Base-by-base conservation (phyloP, 2,113 vertebrate species). In the Carettochelys insculpta region DNA sequence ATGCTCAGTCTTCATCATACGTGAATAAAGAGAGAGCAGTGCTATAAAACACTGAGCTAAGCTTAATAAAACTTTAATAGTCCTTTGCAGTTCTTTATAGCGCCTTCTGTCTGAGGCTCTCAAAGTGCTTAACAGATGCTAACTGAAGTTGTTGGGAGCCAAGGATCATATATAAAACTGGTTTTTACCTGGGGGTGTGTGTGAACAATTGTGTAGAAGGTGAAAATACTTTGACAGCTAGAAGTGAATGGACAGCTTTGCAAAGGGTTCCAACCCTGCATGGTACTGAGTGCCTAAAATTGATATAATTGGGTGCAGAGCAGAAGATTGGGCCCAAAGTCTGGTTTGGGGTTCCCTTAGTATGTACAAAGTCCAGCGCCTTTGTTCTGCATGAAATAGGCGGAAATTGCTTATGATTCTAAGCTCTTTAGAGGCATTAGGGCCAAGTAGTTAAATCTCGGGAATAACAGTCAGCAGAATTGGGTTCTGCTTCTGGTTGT, bases 151-250 rank as follows among this genome's bases (percentile, higher is more conserved):
- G 13, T 5, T 31, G 8, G 43, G 41, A 7, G 45, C 43, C 2
- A 10, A 24, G 6, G 0, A 3, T 51, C 82, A 11, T 45, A 56
- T 20, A 0, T 8, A 20, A 13, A 83, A 4, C 6, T 11, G 51
- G 29, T 0, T 47, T 6, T 29, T 52, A 25, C 77, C 38, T 14
- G 22, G 65, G 1, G 0, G 0, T 0, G 43, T 5, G 45, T 3
- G 9, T 43, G 27, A 1, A 3, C 1, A 0, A 5, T 51, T 4
- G 34, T n/a, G 41, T 41, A 0, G 5, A 6, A 51, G 0, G 0
- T 2, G 22, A 75, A 61, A 38, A 31, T 16, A 6, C n/a, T 68
- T 3, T 1, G 24, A 45, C 1, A 17, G 75, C 50, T 50, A 43
- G 20, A 48, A 4, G 22, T 71, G 89, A 10, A 16, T 3, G 77